phyloP scores from a whole-genome alignment of 2,888 invertebrate genomes.

The Axea sp. region DNA sequence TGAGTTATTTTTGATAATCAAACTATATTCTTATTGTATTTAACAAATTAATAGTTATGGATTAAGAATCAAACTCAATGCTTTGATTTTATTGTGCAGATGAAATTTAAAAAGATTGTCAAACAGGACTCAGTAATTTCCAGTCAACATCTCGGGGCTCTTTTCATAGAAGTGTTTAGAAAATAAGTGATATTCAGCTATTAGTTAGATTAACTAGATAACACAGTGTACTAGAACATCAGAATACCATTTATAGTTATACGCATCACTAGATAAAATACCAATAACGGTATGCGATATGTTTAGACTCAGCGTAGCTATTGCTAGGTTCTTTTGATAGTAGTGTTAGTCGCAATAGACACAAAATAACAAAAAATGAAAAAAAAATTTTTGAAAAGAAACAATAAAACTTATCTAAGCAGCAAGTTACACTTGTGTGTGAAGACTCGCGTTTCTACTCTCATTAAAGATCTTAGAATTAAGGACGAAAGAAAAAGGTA shows the following conservation, averaged over 20 bases:
- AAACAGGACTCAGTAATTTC: too few species aligned
- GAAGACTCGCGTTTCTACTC: conserved; percentile 66
- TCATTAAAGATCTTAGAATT: conserved; percentile 20
- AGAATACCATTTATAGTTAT: conserved; percentile 49
- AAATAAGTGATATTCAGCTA: conserved; percentile 60
- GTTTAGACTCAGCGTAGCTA: conserved; percentile 58
- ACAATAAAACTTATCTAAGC: conserved; percentile 35
- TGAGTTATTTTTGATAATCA: too few species aligned
- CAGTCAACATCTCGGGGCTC: conserved; percentile 56
- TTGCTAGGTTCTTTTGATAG: conserved; percentile 46
- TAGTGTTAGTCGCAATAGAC: conserved; percentile 32
- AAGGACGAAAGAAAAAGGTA: conserved; percentile 38
- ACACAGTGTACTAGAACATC: conserved; percentile 30
- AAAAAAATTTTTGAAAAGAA: too few species aligned
- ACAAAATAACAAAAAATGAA: not conserved
- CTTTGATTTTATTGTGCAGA: too few species aligned
- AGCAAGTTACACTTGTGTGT: conserved; percentile 37
- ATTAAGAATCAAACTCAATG: too few species aligned
- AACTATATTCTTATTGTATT: too few species aligned
- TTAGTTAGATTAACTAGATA: conserved; percentile 63
- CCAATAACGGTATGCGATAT: conserved; percentile 25
- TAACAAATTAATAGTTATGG: too few species aligned
- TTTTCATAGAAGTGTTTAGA: conserved; percentile 55
- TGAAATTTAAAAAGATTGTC: too few species aligned
- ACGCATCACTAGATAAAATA: conserved; percentile 32